Conservation (phyloP, 30 jellyfish, hydroid and myxozoan genomes). For the Pseudorhiza aurosa region DNA sequence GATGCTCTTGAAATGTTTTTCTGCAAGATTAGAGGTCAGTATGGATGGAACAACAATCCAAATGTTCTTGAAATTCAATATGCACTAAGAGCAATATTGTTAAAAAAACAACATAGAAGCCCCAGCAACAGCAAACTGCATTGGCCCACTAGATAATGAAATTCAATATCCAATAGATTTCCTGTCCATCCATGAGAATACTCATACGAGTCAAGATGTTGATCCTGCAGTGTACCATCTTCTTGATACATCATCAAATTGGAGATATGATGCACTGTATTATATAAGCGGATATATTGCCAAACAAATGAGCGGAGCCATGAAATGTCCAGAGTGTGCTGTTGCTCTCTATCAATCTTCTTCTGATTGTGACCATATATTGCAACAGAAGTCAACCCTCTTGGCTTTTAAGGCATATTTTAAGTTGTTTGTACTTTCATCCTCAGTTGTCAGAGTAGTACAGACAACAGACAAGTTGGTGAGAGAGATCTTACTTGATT, state of each 20-base stretch:
- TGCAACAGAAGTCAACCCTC: slow-evolving; percentile 7
- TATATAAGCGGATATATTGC: slow-evolving; percentile 35
- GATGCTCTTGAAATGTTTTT: slow-evolving; percentile 39
- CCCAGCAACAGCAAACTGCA: slow-evolving; percentile 47
- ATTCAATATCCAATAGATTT: no score
- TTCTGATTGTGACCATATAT: not conserved
- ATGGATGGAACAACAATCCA: slow-evolving; percentile 56
- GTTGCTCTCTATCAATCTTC: slow-evolving; percentile 27
- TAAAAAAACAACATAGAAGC: slow-evolving; percentile 25
- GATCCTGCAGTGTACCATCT: slow-evolving; percentile 12
- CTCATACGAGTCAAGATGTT: no score
- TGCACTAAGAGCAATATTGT: slow-evolving; percentile 27
- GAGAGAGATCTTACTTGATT: slow-evolving; percentile 1
- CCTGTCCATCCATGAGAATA: no score
- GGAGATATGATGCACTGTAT: slow-evolving; percentile 20
- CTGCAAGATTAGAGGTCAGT: slow-evolving; percentile 16
- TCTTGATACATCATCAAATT: not conserved
- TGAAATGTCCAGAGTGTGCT: slow-evolving; percentile 50
- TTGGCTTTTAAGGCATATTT: slow-evolving; percentile 31
- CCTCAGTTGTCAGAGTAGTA: slow-evolving; percentile 16
- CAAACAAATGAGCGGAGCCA: slow-evolving; percentile 1
- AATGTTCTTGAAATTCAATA: slow-evolving; percentile 24
- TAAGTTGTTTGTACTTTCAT: slow-evolving; percentile 32
- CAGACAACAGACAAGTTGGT: slow-evolving; percentile 22
- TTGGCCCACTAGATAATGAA: no score